These are phyloP conservation scores for Anolis sagrei DNA, from an alignment of 2,113 vertebrate genomes.

Conservation along the genomic window DNA sequence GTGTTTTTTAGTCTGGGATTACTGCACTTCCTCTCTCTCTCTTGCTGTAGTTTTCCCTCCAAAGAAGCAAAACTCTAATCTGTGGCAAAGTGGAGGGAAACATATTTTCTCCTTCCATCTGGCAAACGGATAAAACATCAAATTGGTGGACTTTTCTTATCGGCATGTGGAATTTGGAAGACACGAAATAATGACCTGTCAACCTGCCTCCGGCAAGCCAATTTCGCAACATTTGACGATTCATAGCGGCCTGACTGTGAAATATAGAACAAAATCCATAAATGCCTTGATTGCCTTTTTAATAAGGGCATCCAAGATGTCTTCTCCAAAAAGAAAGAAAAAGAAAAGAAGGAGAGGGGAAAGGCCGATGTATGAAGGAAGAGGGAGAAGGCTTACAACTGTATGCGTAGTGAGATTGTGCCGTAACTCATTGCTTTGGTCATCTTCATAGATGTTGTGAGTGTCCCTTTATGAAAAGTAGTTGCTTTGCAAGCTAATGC, in stretches of 20 bases:
- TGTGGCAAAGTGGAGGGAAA: slow-evolving; percentile 63
- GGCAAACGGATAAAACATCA: slow-evolving; percentile 61
- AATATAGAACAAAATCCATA: not conserved
- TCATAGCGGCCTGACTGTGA: not conserved
- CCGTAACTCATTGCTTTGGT: not conserved
- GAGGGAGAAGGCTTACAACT: not conserved
- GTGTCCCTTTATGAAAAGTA: not conserved
- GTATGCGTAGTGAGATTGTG: not conserved
- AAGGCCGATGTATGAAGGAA: too few relatives aligned
- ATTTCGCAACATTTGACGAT: not conserved
- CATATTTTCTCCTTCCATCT: slow-evolving; percentile 65
- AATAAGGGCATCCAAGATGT: not conserved
- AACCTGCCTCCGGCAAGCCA: slow-evolving; percentile 35
- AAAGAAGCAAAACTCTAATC: slow-evolving; percentile 56
- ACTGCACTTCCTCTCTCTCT: slow-evolving; percentile 6
- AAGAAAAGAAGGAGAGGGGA: too few relatives aligned
- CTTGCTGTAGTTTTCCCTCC: not conserved
- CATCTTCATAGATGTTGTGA: not conserved
- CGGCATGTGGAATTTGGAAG: slow-evolving; percentile 40
- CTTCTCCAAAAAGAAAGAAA: not conserved
- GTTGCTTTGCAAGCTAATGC: not conserved
- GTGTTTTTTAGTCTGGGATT: slow-evolving; percentile 30
- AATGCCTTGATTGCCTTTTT: slow-evolving; percentile 16
- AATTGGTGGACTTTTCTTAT: slow-evolving; percentile 61
- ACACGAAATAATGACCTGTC: slow-evolving; percentile 57